Evolutionary conservation across 30 jellyfish, hydroid and myxozoan species (phyloP).

Genomic region (Aurelia sp.): DNA sequence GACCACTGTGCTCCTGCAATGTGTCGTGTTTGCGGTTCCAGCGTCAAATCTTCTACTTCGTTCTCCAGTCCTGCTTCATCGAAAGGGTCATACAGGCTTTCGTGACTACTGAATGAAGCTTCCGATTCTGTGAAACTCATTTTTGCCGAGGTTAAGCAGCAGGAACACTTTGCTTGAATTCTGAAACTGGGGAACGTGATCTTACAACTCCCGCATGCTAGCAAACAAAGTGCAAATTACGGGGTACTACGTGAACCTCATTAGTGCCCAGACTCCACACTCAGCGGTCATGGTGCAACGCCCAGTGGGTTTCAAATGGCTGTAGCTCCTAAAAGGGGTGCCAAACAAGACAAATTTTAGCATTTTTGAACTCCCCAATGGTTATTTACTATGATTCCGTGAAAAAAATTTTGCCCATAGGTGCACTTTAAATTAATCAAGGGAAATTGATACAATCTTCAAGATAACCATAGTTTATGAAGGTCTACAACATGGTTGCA

Average conservation of each 20-base stretch:
- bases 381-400: too few species aligned
- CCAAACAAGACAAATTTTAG: too few species aligned
- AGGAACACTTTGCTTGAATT: too few species aligned
- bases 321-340: too few species aligned
- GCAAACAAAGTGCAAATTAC: background rate
- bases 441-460: too few species aligned
- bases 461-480: too few species aligned
- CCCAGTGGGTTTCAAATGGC: too few species aligned
- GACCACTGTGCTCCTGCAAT: background rate
- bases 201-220: background rate
- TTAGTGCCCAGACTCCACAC: background rate
- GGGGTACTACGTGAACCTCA: background rate
- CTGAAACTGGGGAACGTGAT: background rate
- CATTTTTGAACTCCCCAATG: too few species aligned
- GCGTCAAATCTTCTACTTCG: background rate
- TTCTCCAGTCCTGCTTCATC: background rate
- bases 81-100: background rate
- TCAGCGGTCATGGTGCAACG: background rate
- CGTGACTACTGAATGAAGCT: background rate
- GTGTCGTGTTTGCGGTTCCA: background rate
- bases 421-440: too few species aligned
- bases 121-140: constrained; percentile 1
- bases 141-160: background rate
- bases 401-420: too few species aligned
- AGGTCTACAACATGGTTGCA: too few species aligned